Percentiles rank a stretch among this genome's conserved stretches.
Conservation (phyloP, 2,888 invertebrate species). For the Perizoma flavofasciatum region DNA sequence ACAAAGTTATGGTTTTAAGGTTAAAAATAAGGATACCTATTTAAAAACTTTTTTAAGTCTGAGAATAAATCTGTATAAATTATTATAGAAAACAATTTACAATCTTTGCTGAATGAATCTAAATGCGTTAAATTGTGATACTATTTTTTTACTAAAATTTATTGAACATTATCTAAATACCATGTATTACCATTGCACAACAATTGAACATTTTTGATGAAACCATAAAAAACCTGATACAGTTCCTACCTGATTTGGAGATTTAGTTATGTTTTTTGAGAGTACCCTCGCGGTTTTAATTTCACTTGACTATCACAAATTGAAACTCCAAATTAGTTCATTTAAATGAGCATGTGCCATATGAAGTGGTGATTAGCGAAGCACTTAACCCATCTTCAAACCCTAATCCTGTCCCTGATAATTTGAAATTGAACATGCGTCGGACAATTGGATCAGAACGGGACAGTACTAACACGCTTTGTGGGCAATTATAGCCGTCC, state of each 20-base stretch:
- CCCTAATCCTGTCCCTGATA: conserved; percentile 65
- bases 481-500: conserved; percentile 67
- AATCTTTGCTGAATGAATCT: too few species aligned
- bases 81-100: too few species aligned
- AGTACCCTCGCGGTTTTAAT: background rate
- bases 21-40: conserved; percentile 3
- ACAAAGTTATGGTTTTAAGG: conserved; percentile 51
- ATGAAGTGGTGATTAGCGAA: conserved; percentile 60
- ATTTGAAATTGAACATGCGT: conserved; percentile 65
- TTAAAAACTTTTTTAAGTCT: too few species aligned
- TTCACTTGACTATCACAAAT: conserved; percentile 25
- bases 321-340: conserved; percentile 64
- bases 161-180: too few species aligned
- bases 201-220: too few species aligned
- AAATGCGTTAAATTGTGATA: too few species aligned
- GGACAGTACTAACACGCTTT: conserved; percentile 52
- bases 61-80: too few species aligned
- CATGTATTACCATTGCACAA: too few species aligned
- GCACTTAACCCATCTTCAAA: conserved; percentile 57
- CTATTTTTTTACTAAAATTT: too few species aligned
- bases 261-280: background rate
- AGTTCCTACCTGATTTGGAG: too few species aligned
- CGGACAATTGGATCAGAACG: conserved; percentile 65
- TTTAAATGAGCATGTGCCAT: conserved; percentile 46
- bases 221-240: too few species aligned